These are phyloP conservation scores for Sebastes iracundus DNA, from an alignment of 2,797 vertebrate species.

Conservation along the genomic window DNA sequence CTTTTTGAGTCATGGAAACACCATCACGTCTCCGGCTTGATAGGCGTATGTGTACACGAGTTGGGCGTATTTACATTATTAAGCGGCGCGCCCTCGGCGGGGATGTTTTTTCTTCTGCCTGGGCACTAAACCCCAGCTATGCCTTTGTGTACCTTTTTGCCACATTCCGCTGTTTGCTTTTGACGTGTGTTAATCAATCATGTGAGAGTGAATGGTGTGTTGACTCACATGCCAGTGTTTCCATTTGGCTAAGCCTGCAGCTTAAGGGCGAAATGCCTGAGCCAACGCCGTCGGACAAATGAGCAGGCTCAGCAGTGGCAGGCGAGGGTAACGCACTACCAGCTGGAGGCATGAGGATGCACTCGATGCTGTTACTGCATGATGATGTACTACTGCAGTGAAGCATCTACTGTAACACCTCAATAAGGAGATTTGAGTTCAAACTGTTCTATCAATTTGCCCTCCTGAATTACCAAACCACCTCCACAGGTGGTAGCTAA, in stretches of 20 bases:
- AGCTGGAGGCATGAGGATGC: slow-evolving; percentile 45
- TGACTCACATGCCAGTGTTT: slow-evolving; percentile 84
- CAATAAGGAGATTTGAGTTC: background rate
- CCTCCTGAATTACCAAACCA: background rate
- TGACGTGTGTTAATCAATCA: slow-evolving; percentile 83
- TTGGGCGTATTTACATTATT: slow-evolving; percentile 75
- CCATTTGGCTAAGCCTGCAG: slow-evolving; percentile 80
- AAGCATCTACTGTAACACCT: background rate
- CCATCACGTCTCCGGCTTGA: slow-evolving; percentile 47
- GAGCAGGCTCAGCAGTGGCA: slow-evolving; percentile 74
- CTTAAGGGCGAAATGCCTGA: slow-evolving; percentile 76
- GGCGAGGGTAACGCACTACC: slow-evolving; percentile 45
- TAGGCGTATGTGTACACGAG: slow-evolving; percentile 59
- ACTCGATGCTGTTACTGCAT: background rate
- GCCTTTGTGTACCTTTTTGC: slow-evolving; percentile 81
- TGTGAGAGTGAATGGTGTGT: slow-evolving; percentile 79
- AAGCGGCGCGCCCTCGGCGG: slow-evolving; percentile 61
- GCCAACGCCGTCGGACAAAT: slow-evolving; percentile 72
- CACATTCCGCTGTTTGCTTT: slow-evolving; percentile 82
- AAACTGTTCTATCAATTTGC: background rate
- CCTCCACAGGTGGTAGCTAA: background rate
- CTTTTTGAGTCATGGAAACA: slow-evolving; percentile 53
- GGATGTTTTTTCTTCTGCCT: slow-evolving; percentile 77
- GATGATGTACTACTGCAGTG: background rate
- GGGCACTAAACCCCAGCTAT: slow-evolving; percentile 78